Evolutionary conservation across 2,113 vertebrate species (phyloP).

Genomic region (Zosterops japonicus): DNA sequence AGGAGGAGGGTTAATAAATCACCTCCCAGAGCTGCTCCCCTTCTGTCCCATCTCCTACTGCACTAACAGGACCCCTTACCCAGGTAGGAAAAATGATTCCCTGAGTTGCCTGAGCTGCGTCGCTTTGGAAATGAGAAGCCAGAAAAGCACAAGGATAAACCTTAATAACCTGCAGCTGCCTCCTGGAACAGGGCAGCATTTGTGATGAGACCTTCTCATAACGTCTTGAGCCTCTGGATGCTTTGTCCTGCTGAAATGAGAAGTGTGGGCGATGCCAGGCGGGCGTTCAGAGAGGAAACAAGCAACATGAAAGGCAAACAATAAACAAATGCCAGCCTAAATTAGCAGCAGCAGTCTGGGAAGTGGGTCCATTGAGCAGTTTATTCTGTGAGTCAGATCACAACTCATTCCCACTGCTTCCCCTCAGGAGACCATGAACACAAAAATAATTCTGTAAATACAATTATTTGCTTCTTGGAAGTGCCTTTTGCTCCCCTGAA

Average conservation of each 20-base stretch:
- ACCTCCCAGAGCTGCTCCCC: not conserved
- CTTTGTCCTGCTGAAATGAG: not conserved
- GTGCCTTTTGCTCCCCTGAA: not conserved
- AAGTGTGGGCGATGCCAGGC: not conserved
- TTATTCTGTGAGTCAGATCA: conserved; percentile 35
- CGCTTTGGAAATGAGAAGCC: not conserved
- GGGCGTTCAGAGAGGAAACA: not conserved
- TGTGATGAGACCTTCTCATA: not conserved
- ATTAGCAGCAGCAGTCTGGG: not conserved
- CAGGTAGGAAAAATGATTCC: not conserved
- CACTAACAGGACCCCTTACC: not conserved
- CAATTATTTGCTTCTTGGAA: not conserved
- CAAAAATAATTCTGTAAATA: not conserved
- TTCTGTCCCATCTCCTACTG: not conserved
- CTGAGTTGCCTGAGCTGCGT: not conserved
- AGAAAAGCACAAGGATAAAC: not conserved
- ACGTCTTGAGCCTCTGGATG: not conserved
- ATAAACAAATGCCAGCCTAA: not conserved
- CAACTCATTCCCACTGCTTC: not conserved
- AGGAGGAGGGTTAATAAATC: not conserved
- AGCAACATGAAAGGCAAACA: not conserved
- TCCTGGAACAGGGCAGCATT: rapidly evolving
- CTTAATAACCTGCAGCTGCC: not conserved
- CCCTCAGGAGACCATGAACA: not conserved
- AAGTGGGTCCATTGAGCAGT: not conserved